Evolutionary conservation across 1,140 invertebrate genomes (phyloP).

Genomic region (Oedothorax gibbosus): DNA sequence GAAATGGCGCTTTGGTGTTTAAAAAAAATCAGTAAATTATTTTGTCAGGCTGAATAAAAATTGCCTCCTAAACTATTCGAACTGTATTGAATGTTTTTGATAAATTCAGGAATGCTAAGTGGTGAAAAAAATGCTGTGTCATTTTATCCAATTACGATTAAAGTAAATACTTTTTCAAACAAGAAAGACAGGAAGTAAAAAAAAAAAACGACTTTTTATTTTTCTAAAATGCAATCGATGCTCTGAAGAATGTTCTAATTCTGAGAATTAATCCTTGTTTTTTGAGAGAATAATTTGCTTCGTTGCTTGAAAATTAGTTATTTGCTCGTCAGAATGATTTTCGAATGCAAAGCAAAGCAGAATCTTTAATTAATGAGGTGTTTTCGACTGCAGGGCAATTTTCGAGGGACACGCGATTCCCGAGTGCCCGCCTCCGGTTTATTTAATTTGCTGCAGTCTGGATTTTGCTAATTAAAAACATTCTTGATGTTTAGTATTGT

Average conservation of each 20-base stretch:
- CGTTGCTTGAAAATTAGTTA: slow-evolving; percentile 19
- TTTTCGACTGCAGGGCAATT: slow-evolving; percentile 22
- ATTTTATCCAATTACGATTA: slow-evolving; percentile 35
- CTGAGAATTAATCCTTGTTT: neutral
- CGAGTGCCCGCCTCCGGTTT: slow-evolving; percentile 11
- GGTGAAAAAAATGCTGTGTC: slow-evolving; percentile 1
- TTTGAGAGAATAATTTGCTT: slow-evolving; percentile 1
- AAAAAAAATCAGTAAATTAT: slow-evolving; percentile 26
- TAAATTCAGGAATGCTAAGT: too few relatives aligned
- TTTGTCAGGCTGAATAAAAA: slow-evolving; percentile 39
- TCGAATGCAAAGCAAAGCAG: slow-evolving; percentile 2
- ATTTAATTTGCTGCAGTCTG: neutral
- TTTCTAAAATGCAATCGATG: slow-evolving; percentile 19
- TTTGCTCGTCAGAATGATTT: slow-evolving; percentile 10
- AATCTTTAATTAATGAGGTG: slow-evolving; percentile 33
- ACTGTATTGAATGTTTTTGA: too few relatives aligned
- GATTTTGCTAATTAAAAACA: neutral
- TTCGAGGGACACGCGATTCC: slow-evolving; percentile 5
- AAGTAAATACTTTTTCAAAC: neutral
- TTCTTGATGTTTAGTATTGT: neutral
- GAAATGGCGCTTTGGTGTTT: neutral
- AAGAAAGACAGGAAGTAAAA: neutral
- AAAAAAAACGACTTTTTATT: neutral
- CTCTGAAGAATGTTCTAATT: neutral
- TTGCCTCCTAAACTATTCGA: neutral